A percentile compares a stretch with the other conserved stretches of the same genome.
Conservation (phyloP, 2,888 invertebrate genomes). For the Epistrophe eligans region DNA sequence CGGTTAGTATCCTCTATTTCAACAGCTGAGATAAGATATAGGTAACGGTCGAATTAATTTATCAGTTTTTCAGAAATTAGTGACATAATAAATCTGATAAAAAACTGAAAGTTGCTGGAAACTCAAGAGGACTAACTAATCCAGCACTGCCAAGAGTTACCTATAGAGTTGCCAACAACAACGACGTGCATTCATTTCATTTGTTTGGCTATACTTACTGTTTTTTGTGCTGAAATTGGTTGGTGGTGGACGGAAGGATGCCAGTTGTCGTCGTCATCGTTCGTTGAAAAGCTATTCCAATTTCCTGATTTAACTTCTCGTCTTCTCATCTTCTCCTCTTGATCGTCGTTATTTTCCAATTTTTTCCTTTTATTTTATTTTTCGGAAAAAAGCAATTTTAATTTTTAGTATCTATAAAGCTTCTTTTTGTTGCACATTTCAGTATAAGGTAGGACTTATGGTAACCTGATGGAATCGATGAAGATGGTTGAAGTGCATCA, state of each 20-base stretch:
- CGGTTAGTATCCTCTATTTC: too few relatives aligned
- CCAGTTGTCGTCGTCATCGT: neutral
- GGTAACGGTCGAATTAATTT: too few relatives aligned
- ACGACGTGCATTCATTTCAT: neutral
- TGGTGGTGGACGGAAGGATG: neutral
- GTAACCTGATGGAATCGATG: constrained; percentile 59
- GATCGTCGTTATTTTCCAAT: neutral
- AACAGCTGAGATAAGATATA: too few relatives aligned
- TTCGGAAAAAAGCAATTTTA: constrained; percentile 39
- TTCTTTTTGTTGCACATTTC: constrained; percentile 21
- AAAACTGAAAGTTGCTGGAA: too few relatives aligned
- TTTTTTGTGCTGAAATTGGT: constrained; percentile 41
- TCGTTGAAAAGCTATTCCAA: constrained; percentile 29
- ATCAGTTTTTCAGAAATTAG: too few relatives aligned
- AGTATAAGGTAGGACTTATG: too few relatives aligned
- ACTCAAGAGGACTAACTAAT: neutral
- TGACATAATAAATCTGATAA: too few relatives aligned
- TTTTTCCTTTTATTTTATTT: constrained; percentile 1
- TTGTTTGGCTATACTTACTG: constrained; percentile 25
- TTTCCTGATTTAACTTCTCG: constrained; percentile 39
- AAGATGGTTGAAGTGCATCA: constrained; percentile 12
- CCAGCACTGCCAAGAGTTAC: neutral
- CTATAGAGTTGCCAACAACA: constrained; percentile 2
- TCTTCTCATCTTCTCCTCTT: neutral
- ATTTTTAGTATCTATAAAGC: constrained; percentile 35